Base-by-base conservation (phyloP, 1,140 invertebrate genomes). In the Probaryconus sp. region DNA sequence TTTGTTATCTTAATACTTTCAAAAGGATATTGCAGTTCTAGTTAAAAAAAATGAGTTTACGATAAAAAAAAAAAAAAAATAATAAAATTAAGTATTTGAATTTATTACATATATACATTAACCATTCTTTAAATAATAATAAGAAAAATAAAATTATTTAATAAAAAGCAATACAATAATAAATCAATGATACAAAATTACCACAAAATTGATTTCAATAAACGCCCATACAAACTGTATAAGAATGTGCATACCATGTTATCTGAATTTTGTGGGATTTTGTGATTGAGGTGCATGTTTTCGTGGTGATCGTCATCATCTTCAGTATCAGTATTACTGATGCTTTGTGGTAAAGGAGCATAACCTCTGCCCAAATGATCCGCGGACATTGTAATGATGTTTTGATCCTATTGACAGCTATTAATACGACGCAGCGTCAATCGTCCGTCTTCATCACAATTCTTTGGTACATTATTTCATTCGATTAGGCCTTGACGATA, bases 251-350 rank as follows among this genome's bases (percentile, higher is more conserved):
- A 6, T 14, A 72, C 69, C 45, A 24, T 65, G 10, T 21, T 65
- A 17, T 60, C 37, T n/a, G 20, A 5, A 24, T 64, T 61, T 40
- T 67, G 33, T 3, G 55, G n/a, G 3, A 45, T 58, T 17, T 14
- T 11, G 9, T 61, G 33, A 47, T 60, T 61, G 6, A 60, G 21
- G 20, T 61, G 61, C 1, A 33, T 14, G 28, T 67, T 45, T 24
- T 67, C 70, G 11, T 67, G 72, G 51, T 75, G 77, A 18, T 85
- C 84, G 10, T 86, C 84, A 64, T 93, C 93, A 72, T 93, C 92
- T 67, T 94, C 92, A 1, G 92, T 93, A 73, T 93, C 92, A 0
- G 92, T 93, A 81, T 93, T 93, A 37, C 92, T 92, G 61, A 94
- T 88, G 68, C 90, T 91, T 85, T 94, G 92, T 10, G 91, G 92